Conservation (phyloP, 2,113 vertebrate genomes). For the Triplophysa rosa region DNA sequence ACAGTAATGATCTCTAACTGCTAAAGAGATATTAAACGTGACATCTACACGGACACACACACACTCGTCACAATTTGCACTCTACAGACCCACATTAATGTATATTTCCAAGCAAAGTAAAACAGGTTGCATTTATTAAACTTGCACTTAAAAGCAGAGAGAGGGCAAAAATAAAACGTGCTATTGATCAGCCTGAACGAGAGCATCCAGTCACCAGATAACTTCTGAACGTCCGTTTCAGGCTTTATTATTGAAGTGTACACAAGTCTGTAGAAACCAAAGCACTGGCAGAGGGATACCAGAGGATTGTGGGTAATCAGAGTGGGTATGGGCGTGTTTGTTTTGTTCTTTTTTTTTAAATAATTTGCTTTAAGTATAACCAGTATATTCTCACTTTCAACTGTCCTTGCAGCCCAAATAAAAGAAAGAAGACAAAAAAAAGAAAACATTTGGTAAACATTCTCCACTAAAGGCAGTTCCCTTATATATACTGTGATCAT, state of each 20-base stretch:
- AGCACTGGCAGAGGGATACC: conserved; percentile 83
- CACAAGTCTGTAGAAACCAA: conserved; percentile 86
- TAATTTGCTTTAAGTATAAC: conserved; percentile 88
- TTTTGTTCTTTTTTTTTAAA: conserved; percentile 73
- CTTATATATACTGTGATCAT: conserved; percentile 96
- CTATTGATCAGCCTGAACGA: conserved; percentile 81
- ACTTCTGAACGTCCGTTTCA: conserved; percentile 85
- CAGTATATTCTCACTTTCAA: conserved; percentile 93
- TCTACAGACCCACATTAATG: conserved; percentile 50
- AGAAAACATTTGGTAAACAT: conserved; percentile 97
- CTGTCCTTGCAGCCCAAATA: conserved; percentile 81
- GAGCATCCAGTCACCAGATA: conserved; percentile 87
- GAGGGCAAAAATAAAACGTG: conserved; percentile 79
- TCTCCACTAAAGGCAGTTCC: conserved; percentile 95
- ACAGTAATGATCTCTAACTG: too few relatives aligned
- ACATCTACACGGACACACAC: conserved; percentile 62
- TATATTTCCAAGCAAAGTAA: conserved; percentile 82
- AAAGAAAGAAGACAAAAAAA: conserved; percentile 43
- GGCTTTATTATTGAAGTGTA: conserved; percentile 96
- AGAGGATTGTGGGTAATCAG: conserved; percentile 81
- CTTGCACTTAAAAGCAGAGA: conserved; percentile 81
- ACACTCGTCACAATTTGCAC: conserved; percentile 46
- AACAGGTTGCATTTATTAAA: conserved; percentile 86
- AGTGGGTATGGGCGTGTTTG: conserved; percentile 68
- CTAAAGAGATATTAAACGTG: conserved; percentile 40